Percentiles rank a stretch among this genome's conserved stretches.
Evolutionary conservation across 92 coral and sea anemone species (phyloP).

Genomic region (Plumapathes pennacea): DNA sequence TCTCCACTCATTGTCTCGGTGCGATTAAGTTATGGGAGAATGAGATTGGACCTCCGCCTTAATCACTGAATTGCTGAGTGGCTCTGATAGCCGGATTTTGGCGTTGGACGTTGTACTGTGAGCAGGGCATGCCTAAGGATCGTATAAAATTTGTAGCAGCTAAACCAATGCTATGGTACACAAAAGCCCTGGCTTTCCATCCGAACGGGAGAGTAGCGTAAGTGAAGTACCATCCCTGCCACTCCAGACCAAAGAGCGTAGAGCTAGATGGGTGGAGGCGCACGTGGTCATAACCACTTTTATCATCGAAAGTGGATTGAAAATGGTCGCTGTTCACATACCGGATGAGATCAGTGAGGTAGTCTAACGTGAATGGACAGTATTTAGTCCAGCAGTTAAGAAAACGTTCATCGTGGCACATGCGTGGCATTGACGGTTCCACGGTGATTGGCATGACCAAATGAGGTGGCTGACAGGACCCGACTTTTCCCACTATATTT

Average conservation of each 20-base stretch:
- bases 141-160: slow-evolving; percentile 47
- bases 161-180: slow-evolving; percentile 50
- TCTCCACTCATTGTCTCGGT: too few species aligned
- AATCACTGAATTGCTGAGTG: too few species aligned
- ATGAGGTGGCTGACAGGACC: slow-evolving; percentile 52
- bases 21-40: too few species aligned
- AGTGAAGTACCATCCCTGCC: slow-evolving; percentile 55
- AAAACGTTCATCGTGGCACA: slow-evolving; percentile 67
- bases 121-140: slow-evolving; percentile 31
- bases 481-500: slow-evolving; percentile 47
- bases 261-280: slow-evolving; percentile 27
- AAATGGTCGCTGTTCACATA: slow-evolving; percentile 52
- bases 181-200: slow-evolving; percentile 62
- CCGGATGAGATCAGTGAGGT: slow-evolving; percentile 57
- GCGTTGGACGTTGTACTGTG: slow-evolving; percentile 62
- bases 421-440: slow-evolving; percentile 53
- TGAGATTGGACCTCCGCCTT: too few species aligned
- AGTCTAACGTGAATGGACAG: slow-evolving; percentile 47
- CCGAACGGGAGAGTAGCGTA: slow-evolving; percentile 58
- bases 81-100: too few species aligned
- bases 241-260: slow-evolving; percentile 56
- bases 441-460: slow-evolving; percentile 60
- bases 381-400: slow-evolving; percentile 55
- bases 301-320: slow-evolving; percentile 64
- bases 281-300: slow-evolving; percentile 67